Evolutionary conservation across 2,113 vertebrate species (phyloP).

Genomic region (Cebidichthys violaceus): DNA sequence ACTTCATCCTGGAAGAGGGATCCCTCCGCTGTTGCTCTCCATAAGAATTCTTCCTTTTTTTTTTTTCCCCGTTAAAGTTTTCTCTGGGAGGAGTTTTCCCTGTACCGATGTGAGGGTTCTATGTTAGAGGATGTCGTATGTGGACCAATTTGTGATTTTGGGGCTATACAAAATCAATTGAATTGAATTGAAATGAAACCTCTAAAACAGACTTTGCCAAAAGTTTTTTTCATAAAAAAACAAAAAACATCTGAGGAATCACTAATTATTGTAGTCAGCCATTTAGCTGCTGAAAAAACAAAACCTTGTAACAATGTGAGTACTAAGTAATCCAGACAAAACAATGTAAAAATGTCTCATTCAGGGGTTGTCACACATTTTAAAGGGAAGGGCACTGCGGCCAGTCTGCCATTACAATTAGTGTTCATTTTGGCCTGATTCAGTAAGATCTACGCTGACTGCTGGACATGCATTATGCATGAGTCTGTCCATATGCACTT

Average conservation of each 20-base stretch:
- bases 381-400: slow-evolving; percentile 70
- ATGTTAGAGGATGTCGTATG: no score
- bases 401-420: slow-evolving; percentile 92
- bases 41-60: no score
- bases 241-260: not conserved
- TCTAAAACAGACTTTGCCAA: slow-evolving; percentile 1
- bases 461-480: slow-evolving; percentile 96
- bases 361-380: slow-evolving; percentile 56
- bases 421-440: slow-evolving; percentile 88
- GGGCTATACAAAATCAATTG: not conserved
- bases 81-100: not conserved
- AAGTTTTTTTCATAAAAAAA: not conserved
- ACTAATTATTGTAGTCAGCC: slow-evolving; percentile 10
- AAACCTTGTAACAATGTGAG: slow-evolving; percentile 39
- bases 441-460: slow-evolving; percentile 86
- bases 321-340: slow-evolving; percentile 42
- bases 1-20: not conserved
- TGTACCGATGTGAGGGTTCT: not conserved
- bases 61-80: no score
- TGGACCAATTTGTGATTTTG: not conserved
- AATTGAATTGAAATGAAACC: not conserved
- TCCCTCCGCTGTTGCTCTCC: not conserved
- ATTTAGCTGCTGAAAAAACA: slow-evolving; percentile 28
- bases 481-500: slow-evolving; percentile 91
- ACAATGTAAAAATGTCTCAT: slow-evolving; percentile 21